A percentile compares a stretch with the other conserved stretches of the same genome.
phyloP scores from a whole-genome alignment of 2,888 invertebrate species.

The Himalopsyche tibetana region DNA sequence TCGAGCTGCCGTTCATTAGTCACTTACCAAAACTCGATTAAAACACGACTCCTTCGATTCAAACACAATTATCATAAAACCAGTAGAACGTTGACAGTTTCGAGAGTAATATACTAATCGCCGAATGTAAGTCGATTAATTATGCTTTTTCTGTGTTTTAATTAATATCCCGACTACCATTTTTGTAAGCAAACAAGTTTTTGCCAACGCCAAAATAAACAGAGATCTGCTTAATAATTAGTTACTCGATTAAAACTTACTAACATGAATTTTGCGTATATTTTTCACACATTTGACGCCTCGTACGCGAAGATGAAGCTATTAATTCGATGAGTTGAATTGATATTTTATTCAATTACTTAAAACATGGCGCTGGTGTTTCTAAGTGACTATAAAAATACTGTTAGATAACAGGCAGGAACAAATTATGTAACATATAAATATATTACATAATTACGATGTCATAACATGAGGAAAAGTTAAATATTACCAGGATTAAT shows the following conservation, averaged over 20 bases:
- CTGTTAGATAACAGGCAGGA: too few species aligned
- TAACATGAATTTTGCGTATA: too few species aligned
- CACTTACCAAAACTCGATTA: background rate
- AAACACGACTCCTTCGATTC: background rate
- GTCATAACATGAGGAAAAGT: too few species aligned
- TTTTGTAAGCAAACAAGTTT: conserved; percentile 10
- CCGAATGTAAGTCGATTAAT: conserved; percentile 10
- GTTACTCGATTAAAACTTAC: background rate
- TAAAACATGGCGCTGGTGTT: too few species aligned
- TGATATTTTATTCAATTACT: too few species aligned
- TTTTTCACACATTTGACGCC: too few species aligned
- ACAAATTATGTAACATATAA: too few species aligned
- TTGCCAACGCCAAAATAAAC: background rate
- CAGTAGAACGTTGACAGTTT: background rate
- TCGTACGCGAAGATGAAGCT: too few species aligned
- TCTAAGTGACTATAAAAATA: too few species aligned
- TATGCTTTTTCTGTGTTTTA: conserved; percentile 11
- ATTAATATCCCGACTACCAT: conserved; percentile 9
- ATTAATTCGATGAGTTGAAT: too few species aligned
- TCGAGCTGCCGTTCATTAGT: background rate
- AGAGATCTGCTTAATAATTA: background rate
- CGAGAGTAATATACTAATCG: conserved; percentile 1
- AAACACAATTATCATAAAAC: background rate
- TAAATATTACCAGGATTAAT: too few species aligned
- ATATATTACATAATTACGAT: too few species aligned